Evolutionary conservation across 2,113 vertebrate genomes (phyloP).

Genomic region (Corvus hawaiiensis): DNA sequence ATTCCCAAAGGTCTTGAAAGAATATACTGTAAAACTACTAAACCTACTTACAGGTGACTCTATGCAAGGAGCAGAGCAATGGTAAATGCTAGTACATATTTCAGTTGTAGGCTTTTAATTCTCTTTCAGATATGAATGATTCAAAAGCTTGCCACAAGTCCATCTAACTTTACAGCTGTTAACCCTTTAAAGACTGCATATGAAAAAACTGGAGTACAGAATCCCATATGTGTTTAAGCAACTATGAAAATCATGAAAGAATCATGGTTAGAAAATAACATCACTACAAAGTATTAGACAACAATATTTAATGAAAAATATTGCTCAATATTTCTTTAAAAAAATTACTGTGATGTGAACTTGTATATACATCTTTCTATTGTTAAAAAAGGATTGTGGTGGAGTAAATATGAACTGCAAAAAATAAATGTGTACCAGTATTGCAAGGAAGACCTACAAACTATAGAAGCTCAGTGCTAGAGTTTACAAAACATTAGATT

Average conservation of each 20-base stretch:
- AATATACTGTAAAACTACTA: conserved; percentile 71
- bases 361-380: conserved; percentile 66
- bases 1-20: conserved; percentile 71
- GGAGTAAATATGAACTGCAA: conserved; percentile 55
- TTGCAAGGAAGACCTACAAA: conserved; percentile 73
- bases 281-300: conserved; percentile 66
- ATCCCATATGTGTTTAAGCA: conserved; percentile 48
- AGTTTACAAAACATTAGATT: conserved; percentile 56
- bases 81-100: conserved; percentile 69
- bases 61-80: conserved; percentile 78
- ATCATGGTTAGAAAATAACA: conserved; percentile 64
- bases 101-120: conserved; percentile 66
- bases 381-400: conserved; percentile 60
- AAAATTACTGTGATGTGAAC: conserved; percentile 61
- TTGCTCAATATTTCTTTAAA: conserved; percentile 67
- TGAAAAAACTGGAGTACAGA: conserved; percentile 55
- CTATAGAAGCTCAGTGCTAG: conserved; percentile 64
- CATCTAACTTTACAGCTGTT: conserved; percentile 67
- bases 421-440: conserved; percentile 67
- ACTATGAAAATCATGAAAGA: conserved; percentile 50
- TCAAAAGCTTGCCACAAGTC: conserved; percentile 72
- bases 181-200: conserved; percentile 77
- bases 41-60: conserved; percentile 72
- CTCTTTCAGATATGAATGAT: conserved; percentile 69
- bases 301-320: conserved; percentile 76